Conservation (phyloP, 2,888 invertebrate species). For the Pteria penguin region DNA sequence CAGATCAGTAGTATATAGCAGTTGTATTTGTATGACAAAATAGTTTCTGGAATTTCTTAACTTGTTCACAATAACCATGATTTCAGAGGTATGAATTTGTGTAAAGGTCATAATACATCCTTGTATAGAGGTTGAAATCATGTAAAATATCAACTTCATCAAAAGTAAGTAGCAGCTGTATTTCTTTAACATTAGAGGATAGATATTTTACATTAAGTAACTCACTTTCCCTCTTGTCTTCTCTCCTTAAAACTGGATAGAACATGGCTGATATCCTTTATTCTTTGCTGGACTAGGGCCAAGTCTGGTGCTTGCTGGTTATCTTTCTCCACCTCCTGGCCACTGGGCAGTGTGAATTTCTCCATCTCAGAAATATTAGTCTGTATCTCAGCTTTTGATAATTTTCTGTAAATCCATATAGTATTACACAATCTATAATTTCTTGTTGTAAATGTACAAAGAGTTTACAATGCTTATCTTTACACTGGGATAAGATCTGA, state of each 20-base stretch:
- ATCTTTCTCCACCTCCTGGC: slow-evolving; percentile 86
- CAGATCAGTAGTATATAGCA: no score
- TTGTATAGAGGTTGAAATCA: no score
- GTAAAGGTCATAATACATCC: no score
- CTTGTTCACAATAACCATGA: no score
- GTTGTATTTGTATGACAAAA: no score
- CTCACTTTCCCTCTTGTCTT: slow-evolving; percentile 79
- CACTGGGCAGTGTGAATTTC: slow-evolving; percentile 88
- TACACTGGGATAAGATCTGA: neutral
- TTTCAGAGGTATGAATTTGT: no score
- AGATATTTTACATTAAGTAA: no score
- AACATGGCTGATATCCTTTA: slow-evolving; percentile 89
- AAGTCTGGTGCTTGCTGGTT: slow-evolving; percentile 81
- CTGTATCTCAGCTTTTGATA: slow-evolving; percentile 90
- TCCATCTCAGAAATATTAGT: slow-evolving; percentile 84
- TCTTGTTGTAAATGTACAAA: neutral
- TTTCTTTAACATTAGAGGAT: no score
- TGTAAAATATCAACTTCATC: no score
- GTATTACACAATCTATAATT: neutral
- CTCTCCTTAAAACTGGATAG: slow-evolving; percentile 87
- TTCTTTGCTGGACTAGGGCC: slow-evolving; percentile 92
- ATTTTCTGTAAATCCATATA: slow-evolving; percentile 81
- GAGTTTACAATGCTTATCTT: neutral
- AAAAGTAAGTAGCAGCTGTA: no score
- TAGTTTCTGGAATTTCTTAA: no score